Base-by-base conservation (phyloP, 2,797 vertebrate genomes). In the Buphagus erythrorhynchus region DNA sequence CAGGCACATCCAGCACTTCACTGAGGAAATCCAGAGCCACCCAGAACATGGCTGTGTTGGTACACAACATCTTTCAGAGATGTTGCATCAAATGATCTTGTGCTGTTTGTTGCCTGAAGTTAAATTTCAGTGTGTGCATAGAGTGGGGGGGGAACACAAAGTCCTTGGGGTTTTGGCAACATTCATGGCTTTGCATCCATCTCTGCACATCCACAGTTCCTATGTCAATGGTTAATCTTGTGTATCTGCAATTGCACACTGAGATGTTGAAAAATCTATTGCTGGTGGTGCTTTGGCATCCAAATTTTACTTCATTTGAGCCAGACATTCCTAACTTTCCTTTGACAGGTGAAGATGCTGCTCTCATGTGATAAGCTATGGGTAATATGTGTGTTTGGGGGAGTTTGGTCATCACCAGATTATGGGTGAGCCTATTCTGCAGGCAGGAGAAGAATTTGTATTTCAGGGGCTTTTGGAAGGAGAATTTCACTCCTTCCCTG, bases 31-130 rank as follows among this genome's bases (percentile, higher is more conserved):
- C 19, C 78, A 49, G 54, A 86, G 52, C 36, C 46, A 28, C 15
- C 18, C 0, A 1, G 20, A 80, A 25, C 0, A 0, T 20, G 36
- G 43, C 20, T 68, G 12, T 24, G 13, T 31, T 4, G 5, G 38
- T 3, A 2, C 48, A 77, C 48, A 80, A n/a, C 51, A 31, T 76
- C 10, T 2, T 52, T 77, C 58, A 38, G 75, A 88, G 18, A 18
- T 46, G 31, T 75, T 81, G 24, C 5, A 19, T 42, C 48, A 63
- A 45, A 52, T n/a, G 21, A 72, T 54, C 69, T 22, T 52, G 29
- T 40, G 14, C 42, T 88, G 33, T 33, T 75, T 61, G 9, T 35
- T 76, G 17, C 28, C 29, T 68, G 15, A 68, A 63, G 49, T 38
- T 48, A 49, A 54, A 77, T 93, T 28, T 48, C 33, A 77, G 28